Percentiles rank a stretch among this genome's conserved stretches.
phyloP scores from a whole-genome alignment of 2,797 vertebrate species.

The Synaphobranchus kaupii region DNA sequence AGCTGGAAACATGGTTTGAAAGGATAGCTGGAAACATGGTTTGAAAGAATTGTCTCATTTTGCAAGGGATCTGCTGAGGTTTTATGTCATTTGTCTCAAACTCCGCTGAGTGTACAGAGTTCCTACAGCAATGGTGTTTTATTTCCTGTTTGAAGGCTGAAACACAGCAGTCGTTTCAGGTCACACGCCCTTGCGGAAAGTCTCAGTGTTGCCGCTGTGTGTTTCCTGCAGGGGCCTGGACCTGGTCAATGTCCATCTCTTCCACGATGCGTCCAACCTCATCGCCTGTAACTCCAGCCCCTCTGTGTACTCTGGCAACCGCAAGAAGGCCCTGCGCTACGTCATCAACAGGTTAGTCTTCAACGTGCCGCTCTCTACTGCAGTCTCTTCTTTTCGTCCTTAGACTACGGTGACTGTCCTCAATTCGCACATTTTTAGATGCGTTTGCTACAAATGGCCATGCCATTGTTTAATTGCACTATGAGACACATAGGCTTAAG shows the following conservation, averaged over 20 bases:
- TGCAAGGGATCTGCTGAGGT: too few species aligned
- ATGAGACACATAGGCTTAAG: too few species aligned
- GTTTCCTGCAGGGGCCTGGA: conserved; percentile 71
- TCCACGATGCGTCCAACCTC: conserved; percentile 84
- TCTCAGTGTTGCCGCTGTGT: conserved; percentile 17
- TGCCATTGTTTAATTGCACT: too few species aligned
- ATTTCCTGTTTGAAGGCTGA: not conserved
- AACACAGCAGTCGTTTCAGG: not conserved
- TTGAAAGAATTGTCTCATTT: too few species aligned
- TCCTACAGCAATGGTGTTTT: not conserved
- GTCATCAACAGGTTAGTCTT: conserved; percentile 75
- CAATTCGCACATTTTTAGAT: too few species aligned
- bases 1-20: too few species aligned
- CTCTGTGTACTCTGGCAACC: conserved; percentile 77
- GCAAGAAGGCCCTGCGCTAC: conserved; percentile 73
- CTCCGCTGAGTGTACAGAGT: not conserved
- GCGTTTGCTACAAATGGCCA: too few species aligned
- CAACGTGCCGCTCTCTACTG: not conserved
- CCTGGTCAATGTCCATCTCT: conserved; percentile 83
- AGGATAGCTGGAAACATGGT: too few species aligned
- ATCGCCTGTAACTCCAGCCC: conserved; percentile 78
- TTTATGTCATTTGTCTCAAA: not conserved
- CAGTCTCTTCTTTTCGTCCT: not conserved
- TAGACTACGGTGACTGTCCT: too few species aligned
- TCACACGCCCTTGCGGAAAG: not conserved